phyloP scores from a whole-genome alignment of 2,113 vertebrate species.

The Ascaphus truei region DNA sequence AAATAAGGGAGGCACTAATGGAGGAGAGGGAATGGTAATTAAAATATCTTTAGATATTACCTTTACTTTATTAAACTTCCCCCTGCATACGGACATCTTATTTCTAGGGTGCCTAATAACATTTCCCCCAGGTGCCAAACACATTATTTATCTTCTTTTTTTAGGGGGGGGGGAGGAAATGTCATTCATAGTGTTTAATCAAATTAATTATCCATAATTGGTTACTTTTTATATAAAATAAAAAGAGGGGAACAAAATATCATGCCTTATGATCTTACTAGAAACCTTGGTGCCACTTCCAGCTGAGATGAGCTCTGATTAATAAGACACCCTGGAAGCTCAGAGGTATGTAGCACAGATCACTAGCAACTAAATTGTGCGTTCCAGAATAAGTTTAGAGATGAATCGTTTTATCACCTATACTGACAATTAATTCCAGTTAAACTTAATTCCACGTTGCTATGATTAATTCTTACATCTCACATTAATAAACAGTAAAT shows the following conservation, averaged over 20 bases:
- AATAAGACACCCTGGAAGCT: neutral
- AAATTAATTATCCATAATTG: too few species aligned
- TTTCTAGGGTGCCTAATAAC: conserved; percentile 14
- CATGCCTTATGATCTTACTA: conserved; percentile 1
- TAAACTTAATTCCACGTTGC: conserved; percentile 12
- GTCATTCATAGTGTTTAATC: too few species aligned
- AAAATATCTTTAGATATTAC: neutral
- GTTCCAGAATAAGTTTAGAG: neutral
- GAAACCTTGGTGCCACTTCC: neutral
- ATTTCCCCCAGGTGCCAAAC: conserved; percentile 4
- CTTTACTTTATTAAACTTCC: conserved; percentile 3
- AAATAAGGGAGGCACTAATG: neutral
- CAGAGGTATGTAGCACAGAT: neutral
- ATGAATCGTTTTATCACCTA: neutral
- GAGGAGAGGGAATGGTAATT: conserved; percentile 4
- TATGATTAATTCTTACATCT: neutral
- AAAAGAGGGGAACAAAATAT: neutral
- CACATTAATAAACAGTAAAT: neutral
- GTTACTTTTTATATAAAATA: too few species aligned
- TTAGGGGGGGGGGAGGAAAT: neutral
- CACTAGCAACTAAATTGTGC: conserved; percentile 15
- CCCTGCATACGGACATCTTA: neutral
- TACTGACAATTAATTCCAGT: too few species aligned
- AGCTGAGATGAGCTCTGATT: conserved; percentile 8
- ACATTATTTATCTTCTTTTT: conserved; percentile 3